Evolutionary conservation across 2,888 invertebrate species (phyloP).

Genomic region (Orgyia antiqua): DNA sequence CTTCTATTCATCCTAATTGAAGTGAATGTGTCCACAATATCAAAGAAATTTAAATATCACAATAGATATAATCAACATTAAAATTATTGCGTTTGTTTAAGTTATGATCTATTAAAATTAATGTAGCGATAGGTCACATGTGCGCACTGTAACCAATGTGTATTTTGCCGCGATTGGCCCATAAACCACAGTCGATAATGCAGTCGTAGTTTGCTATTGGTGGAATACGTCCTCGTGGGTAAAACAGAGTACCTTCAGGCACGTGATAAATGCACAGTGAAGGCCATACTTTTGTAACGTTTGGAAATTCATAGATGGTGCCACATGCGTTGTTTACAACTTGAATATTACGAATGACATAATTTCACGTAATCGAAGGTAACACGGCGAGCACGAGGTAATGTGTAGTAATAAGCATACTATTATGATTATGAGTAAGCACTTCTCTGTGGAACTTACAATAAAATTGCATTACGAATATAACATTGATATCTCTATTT

Average conservation of each 20-base stretch:
- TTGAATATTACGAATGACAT: conserved; percentile 41
- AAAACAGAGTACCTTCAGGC: conserved; percentile 37
- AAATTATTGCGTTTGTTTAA: conserved; percentile 16
- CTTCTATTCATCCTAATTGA: conserved; percentile 47
- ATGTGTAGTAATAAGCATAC: conserved; percentile 23
- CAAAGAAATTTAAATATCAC: conserved; percentile 7
- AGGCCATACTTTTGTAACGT: conserved; percentile 22
- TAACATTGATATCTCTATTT: too few species aligned
- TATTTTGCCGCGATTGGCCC: conserved; percentile 47
- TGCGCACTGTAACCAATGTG: conserved; percentile 49
- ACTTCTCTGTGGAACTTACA: too few species aligned
- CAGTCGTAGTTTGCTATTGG: conserved; percentile 40
- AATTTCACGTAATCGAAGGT: conserved; percentile 46
- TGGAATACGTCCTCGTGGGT: conserved; percentile 28
- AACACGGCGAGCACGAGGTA: conserved; percentile 10
- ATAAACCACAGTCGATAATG: conserved; percentile 31
- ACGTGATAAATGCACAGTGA: conserved; percentile 47
- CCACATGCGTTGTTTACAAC: conserved; percentile 48
- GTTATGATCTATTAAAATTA: conserved; percentile 7
- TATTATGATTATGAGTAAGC: too few species aligned
- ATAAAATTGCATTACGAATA: too few species aligned
- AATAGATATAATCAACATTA: conserved; percentile 14
- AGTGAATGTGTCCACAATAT: conserved; percentile 12
- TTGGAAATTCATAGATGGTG: conserved; percentile 41
- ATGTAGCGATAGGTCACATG: conserved; percentile 57